Conservation (phyloP, 2,888 invertebrate genomes). For the Podotricha telesiphe region DNA sequence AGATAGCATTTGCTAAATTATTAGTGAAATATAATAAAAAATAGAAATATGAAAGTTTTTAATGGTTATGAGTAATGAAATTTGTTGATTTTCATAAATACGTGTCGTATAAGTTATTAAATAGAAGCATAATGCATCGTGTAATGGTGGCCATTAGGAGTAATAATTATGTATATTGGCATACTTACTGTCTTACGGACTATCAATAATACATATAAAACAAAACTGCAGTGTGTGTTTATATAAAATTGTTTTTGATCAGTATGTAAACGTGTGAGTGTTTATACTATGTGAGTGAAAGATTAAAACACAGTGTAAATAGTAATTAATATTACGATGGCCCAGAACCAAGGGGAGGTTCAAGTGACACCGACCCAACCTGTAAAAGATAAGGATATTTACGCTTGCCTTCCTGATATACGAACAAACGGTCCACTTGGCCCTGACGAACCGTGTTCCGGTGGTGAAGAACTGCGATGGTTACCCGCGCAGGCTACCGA, state of each 20-base stretch:
- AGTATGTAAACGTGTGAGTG: conserved; percentile 67
- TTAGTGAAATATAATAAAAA: conserved; percentile 62
- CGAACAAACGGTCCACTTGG: conserved; percentile 77
- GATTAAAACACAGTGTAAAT: conserved; percentile 70
- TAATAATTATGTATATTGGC: conserved; percentile 84
- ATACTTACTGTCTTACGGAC: conserved; percentile 76
- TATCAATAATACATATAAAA: conserved; percentile 66
- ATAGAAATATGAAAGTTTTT: conserved; percentile 58
- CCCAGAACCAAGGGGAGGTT: conserved; percentile 82
- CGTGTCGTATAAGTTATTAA: conserved; percentile 60
- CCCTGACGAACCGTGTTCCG: conserved; percentile 77
- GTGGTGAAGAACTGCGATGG: conserved; percentile 96
- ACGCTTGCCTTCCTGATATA: conserved; percentile 83
- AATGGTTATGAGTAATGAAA: conserved; percentile 57
- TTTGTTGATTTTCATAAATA: conserved; percentile 54
- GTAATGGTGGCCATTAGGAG: conserved; percentile 84
- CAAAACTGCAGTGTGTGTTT: conserved; percentile 51
- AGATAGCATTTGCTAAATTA: conserved; percentile 76
- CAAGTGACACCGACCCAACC: conserved; percentile 82
- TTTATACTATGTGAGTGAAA: conserved; percentile 62
- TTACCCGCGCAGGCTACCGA: conserved; percentile 96
- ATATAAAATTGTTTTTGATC: conserved; percentile 54
- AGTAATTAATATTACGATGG: conserved; percentile 71
- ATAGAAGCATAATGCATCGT: conserved; percentile 80
- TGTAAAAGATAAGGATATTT: conserved; percentile 79